A percentile compares a stretch with the other conserved stretches of the same genome.
These are phyloP conservation scores for Epinotia brunnichana DNA, from an alignment of 2,888 invertebrate species.

Conservation along the genomic window DNA sequence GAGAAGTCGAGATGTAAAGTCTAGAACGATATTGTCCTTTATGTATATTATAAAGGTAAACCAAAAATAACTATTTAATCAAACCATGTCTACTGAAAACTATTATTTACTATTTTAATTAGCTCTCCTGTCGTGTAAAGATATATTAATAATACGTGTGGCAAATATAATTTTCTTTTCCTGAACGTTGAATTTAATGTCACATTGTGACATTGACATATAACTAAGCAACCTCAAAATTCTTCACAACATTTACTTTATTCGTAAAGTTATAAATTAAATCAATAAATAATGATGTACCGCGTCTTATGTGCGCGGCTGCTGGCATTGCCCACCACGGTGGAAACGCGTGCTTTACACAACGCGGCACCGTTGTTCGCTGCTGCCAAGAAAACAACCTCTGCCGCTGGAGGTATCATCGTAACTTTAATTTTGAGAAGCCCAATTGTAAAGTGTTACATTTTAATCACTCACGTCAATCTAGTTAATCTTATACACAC, in stretches of 20 bases:
- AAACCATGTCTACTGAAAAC: no score
- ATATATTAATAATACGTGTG: not conserved
- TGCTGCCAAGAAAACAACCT: conserved; percentile 74
- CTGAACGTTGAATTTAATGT: not conserved
- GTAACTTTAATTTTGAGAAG: not conserved
- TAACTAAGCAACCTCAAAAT: not conserved
- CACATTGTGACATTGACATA: not conserved
- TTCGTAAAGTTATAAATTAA: not conserved
- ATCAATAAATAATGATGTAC: conserved; percentile 17
- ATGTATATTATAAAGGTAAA: no score
- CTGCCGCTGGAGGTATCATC: conserved; percentile 71
- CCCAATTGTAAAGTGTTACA: not conserved
- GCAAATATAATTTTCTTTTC: not conserved
- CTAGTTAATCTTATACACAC: no score
- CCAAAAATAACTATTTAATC: no score
- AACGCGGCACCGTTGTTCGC: conserved; percentile 55
- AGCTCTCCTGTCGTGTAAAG: not conserved
- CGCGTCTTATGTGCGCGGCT: conserved; percentile 20
- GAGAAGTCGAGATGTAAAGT: no score
- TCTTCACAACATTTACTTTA: not conserved
- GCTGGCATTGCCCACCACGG: conserved; percentile 15
- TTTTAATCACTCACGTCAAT: no score
- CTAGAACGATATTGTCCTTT: no score
- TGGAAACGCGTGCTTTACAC: conserved; percentile 55
- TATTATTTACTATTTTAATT: no score